Evolutionary conservation across 2,888 invertebrate species (phyloP), one percentile per base, ranked within the genome.

Genomic region (Cylloceria caligata): DNA sequence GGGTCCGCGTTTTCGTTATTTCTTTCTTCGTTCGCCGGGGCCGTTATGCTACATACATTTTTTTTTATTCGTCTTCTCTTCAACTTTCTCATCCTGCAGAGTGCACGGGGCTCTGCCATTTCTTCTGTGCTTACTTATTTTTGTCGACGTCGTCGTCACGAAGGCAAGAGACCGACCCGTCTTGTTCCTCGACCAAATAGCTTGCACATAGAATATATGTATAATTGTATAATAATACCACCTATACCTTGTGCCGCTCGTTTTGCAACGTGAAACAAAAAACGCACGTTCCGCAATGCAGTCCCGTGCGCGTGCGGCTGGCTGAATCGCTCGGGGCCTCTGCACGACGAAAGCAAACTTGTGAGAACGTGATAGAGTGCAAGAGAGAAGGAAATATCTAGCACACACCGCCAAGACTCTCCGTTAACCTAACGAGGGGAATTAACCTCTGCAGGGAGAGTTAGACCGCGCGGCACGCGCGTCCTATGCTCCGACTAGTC

Each of bases 201-300:
- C 60, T 79, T 73, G 77, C 62, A 68, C 77, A 57, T 75, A 52
- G 5, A 75, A 75, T 79, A 57, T 57, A 52, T 24, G 24, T 52
- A 67, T 75, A 72, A 82, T 82, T 79, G 60, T 82, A 79, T 55
- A 71, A 69, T 78, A 69, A 74, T 52, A 65, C 65, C 69, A 45
- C 60, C 52, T 72, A 65, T 68, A 73, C 36, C n/a, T 57, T 30
- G 30, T 39, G 57, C 24, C 45, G 52, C 47, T 73, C 64, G 76
- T 74, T 71, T 36, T 36, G 3, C 55, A 24, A 68, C 47, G 69
- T 47, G 67, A 74, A 39, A 76, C 57, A 81, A 82, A 79, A 72
- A 79, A 79, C 73, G 73, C 81, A 79, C 82, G 52, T 87, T 89
- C 89, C 89, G 89, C 89, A 90, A 87, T 90, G 90, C 89, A 86